These are phyloP conservation scores for Molanna angustata DNA, from an alignment of 2,888 invertebrate species.

Conservation along the genomic window DNA sequence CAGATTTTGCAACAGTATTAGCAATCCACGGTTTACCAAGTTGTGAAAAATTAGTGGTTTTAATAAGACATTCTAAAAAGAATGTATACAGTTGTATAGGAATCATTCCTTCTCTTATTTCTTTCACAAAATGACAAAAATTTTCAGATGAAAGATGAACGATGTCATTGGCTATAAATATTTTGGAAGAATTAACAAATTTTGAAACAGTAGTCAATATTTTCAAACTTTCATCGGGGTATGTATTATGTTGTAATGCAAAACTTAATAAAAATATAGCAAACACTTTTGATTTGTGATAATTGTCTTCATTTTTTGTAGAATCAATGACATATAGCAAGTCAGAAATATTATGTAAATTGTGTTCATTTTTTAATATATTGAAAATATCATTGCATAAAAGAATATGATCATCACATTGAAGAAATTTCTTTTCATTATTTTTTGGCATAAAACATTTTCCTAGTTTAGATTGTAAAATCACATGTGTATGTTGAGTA, in stretches of 20 bases:
- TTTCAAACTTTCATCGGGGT: constrained; percentile 41
- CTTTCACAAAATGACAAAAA: too few species aligned
- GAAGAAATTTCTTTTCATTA: constrained; percentile 33
- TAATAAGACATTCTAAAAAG: constrained; percentile 45
- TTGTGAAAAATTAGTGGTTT: constrained; percentile 45
- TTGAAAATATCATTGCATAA: constrained; percentile 42
- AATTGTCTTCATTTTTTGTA: constrained; percentile 35
- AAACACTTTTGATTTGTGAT: constrained; percentile 40
- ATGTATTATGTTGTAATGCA: constrained; percentile 39
- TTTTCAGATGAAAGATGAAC: too few species aligned
- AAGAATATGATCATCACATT: constrained; percentile 6
- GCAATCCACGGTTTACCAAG: constrained; percentile 49
- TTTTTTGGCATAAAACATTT: constrained; percentile 40
- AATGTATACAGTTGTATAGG: constrained; percentile 57
- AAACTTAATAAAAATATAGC: constrained; percentile 48
- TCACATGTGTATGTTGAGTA: constrained; percentile 40
- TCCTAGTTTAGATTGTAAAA: constrained; percentile 46
- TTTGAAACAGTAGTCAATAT: too few species aligned
- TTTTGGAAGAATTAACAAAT: too few species aligned
- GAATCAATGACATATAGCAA: constrained; percentile 37
- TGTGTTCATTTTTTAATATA: constrained; percentile 41
- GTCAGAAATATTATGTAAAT: constrained; percentile 11
- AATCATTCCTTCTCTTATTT: constrained; percentile 48
- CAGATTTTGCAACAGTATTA: constrained; percentile 42
- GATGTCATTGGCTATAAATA: too few species aligned